A percentile compares a stretch with the other conserved stretches of the same genome.
Evolutionary conservation across 2,888 invertebrate species (phyloP).

Genomic region (Hydroisotoma schaefferi): DNA sequence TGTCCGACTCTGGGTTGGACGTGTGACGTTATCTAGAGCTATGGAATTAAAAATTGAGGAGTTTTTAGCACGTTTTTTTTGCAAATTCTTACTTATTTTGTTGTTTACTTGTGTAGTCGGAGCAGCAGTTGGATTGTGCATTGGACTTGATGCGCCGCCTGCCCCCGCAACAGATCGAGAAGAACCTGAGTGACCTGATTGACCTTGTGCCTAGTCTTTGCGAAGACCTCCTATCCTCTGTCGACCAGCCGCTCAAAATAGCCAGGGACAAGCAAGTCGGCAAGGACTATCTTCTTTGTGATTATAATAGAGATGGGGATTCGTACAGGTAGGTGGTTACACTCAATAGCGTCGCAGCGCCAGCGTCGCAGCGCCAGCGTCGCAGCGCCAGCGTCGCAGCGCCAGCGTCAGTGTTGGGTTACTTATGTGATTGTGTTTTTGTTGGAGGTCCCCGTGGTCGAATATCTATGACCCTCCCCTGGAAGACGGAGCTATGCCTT

Average conservation of each 20-base stretch:
- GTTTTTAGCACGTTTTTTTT: neutral
- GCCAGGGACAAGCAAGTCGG: constrained; percentile 87
- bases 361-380: too few species aligned
- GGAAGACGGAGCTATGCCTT: constrained; percentile 98
- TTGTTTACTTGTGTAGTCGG: constrained; percentile 63
- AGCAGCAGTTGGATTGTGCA: constrained; percentile 97
- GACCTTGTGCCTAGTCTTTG: constrained; percentile 93
- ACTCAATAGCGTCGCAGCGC: too few species aligned
- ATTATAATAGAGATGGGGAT: constrained; percentile 99
- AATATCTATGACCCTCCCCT: constrained; percentile 96
- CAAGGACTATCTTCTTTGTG: constrained; percentile 95
- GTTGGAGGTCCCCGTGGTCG: constrained; percentile 89
- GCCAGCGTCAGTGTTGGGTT: neutral
- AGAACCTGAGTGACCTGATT: constrained; percentile 95
- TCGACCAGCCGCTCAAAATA: constrained; percentile 97
- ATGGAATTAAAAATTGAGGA: neutral
- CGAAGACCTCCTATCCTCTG: constrained; percentile 93
- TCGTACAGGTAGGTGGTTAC: constrained; percentile 78
- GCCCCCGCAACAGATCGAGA: constrained; percentile 98
- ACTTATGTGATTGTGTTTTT: neutral
- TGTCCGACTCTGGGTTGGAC: too few species aligned
- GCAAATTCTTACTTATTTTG: neutral
- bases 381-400: too few species aligned
- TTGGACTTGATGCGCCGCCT: constrained; percentile 97
- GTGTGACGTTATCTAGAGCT: too few species aligned